These are phyloP conservation scores for Tetragonula carbonaria DNA, from an alignment of 2,888 invertebrate species.

Conservation along the genomic window DNA sequence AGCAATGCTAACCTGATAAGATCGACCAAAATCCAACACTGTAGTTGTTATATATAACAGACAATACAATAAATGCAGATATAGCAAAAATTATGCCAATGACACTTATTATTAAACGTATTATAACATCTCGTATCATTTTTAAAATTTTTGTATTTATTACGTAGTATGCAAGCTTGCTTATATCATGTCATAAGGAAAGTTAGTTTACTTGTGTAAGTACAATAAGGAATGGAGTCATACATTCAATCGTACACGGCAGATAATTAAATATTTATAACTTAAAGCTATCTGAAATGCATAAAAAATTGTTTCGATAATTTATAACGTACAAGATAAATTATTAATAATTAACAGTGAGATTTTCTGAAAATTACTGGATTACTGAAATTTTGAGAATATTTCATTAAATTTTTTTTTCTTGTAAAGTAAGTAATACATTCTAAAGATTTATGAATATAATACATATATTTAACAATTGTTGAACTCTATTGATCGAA, in stretches of 20 bases:
- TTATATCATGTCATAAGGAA: conserved; percentile 8
- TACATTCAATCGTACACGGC: not conserved
- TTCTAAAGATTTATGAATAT: not conserved
- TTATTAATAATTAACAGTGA: not conserved
- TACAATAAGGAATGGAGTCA: not conserved
- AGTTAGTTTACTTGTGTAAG: not conserved
- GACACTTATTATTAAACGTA: conserved; percentile 62
- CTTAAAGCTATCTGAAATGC: not conserved
- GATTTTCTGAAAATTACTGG: not conserved
- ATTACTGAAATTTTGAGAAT: not conserved
- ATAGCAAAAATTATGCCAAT: conserved; percentile 66
- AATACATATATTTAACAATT: not conserved
- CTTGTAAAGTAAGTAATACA: not conserved
- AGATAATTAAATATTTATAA: not conserved
- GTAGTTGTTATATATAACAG: conserved; percentile 64
- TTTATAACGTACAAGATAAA: not conserved
- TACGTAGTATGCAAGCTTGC: conserved; percentile 7
- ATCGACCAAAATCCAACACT: conserved; percentile 74
- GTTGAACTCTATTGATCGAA: not conserved
- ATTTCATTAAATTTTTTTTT: not conserved
- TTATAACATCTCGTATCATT: conserved; percentile 64
- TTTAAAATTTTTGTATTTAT: conserved; percentile 25
- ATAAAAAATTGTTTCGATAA: conserved; percentile 13
- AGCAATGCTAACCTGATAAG: conserved; percentile 69
- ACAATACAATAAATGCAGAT: conserved; percentile 69